Base-by-base conservation (phyloP, 2,888 invertebrate genomes). In the Cinara cedri region DNA sequence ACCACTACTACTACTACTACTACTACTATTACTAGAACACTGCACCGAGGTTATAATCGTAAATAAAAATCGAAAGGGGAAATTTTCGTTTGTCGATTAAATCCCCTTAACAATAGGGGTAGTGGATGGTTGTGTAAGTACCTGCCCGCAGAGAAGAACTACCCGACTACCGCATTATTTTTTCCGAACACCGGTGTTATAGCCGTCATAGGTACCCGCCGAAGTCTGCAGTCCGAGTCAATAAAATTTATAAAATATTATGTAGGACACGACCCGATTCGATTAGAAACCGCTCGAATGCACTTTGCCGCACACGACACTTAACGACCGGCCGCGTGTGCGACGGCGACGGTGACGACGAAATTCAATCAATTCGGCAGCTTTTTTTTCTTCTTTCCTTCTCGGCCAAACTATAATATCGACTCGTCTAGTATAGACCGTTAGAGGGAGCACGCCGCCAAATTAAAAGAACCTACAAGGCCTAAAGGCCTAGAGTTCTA, bases 261-360 rank as follows among this genome's bases (percentile, higher is more conserved):
- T 75, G 65, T 75, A 65, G 75, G 55, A 75, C 65, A 75, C 54
- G 63, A 46, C 68, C 46, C 44, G 55, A 66, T 76, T 66, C 66
- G 46, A 44, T 76, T 46, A 9, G 68, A 68, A 57, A 57, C 76
- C 76, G 57, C 76, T 76, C 66, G 68, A 66, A 68, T 68, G 55
- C 57, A 26, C 49, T 76, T 68, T 46, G 68, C 68, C 49, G 76
- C 55, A 68, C 46, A 68, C 46, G 68, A 68, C 68, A 76, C 68
- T 76, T 76, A 76, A 76, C 76, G 66, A 49, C 46, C 76, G 66
- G 34, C 46, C 49, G 54, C n/a, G 66, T 55, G 68, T 74, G 55
- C 57, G 65, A 34, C 34, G 34, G 34, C 34, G 34, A 34, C 34
- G 34, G 34, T 6, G 34, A 34, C 34, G 34, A 76, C 66, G 66